These are phyloP conservation scores for Sesia apiformis DNA, from an alignment of 2,888 invertebrate species.

Conservation along the genomic window DNA sequence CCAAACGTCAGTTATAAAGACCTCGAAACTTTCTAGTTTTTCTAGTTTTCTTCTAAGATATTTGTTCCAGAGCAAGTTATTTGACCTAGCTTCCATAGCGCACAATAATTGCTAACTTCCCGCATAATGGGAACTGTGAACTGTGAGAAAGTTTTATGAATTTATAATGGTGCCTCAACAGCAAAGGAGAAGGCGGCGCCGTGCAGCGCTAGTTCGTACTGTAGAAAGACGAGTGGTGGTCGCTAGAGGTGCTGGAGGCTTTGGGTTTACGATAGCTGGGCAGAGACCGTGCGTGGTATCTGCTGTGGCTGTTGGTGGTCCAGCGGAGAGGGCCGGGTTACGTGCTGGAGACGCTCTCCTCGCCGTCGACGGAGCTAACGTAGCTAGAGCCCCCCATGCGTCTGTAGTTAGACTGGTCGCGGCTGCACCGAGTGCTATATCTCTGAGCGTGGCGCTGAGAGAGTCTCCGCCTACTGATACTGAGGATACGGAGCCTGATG, in stretches of 20 bases:
- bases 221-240: slow-evolving; percentile 90
- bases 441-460: slow-evolving; percentile 85
- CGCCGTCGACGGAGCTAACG: slow-evolving; percentile 92
- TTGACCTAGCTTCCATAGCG: slow-evolving; percentile 3
- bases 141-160: background rate
- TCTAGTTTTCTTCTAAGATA: slow-evolving; percentile 40
- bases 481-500: slow-evolving; percentile 64
- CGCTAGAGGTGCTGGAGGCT: slow-evolving; percentile 89
- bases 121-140: background rate
- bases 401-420: slow-evolving; percentile 94
- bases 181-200: slow-evolving; percentile 58
- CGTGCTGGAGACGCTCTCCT: slow-evolving; percentile 94
- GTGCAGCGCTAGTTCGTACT: slow-evolving; percentile 48
- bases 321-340: slow-evolving; percentile 92
- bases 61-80: slow-evolving; percentile 5
- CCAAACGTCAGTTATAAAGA: slow-evolving; percentile 45
- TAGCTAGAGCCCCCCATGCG: slow-evolving; percentile 94
- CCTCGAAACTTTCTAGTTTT: slow-evolving; percentile 64
- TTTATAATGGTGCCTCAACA: slow-evolving; percentile 65
- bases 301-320: slow-evolving; percentile 89
- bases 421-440: slow-evolving; percentile 86
- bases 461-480: slow-evolving; percentile 62
- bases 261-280: slow-evolving; percentile 98
- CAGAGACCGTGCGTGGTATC: slow-evolving; percentile 96
- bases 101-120: background rate